Evolutionary conservation across 2,888 invertebrate species (phyloP).

Genomic region (Rhodophaea formosa): DNA sequence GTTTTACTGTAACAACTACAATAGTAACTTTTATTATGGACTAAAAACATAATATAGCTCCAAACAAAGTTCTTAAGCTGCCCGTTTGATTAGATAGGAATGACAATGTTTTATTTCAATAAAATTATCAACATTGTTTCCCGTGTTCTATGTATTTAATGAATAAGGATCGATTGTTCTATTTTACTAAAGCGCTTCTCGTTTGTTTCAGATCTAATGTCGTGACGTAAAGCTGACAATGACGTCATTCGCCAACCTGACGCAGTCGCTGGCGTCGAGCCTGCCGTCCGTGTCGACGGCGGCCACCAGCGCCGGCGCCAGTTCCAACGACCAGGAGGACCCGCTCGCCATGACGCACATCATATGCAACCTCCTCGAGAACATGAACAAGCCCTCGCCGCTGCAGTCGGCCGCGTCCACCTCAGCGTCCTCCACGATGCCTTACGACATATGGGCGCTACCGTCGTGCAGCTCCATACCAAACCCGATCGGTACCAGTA

Average conservation of each 20-base stretch:
- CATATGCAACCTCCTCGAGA: constrained; percentile 78
- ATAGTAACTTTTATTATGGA: no score
- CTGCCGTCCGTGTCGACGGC: constrained; percentile 56
- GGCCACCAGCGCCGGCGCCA: constrained; percentile 43
- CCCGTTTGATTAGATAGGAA: no score
- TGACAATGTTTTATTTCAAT: no score
- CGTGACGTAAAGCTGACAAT: constrained; percentile 52
- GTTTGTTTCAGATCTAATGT: constrained; percentile 48
- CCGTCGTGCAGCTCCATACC: constrained; percentile 59
- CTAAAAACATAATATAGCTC: no score
- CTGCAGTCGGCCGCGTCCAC: constrained; percentile 53
- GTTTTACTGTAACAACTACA: no score
- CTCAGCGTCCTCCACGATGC: constrained; percentile 61
- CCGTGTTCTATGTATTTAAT: no score
- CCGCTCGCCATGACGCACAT: constrained; percentile 69
- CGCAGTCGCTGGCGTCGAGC: constrained; percentile 63
- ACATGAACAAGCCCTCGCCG: constrained; percentile 71
- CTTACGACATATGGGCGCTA: constrained; percentile 69
- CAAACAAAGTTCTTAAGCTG: no score
- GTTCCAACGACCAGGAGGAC: constrained; percentile 54
- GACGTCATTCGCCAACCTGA: constrained; percentile 71
- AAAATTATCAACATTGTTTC: no score
- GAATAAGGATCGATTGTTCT: no score
- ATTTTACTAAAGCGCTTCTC: neutral
- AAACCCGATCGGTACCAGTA: constrained; percentile 55